Conservation (phyloP, 1,140 invertebrate species). For the Chironomus tepperi region DNA sequence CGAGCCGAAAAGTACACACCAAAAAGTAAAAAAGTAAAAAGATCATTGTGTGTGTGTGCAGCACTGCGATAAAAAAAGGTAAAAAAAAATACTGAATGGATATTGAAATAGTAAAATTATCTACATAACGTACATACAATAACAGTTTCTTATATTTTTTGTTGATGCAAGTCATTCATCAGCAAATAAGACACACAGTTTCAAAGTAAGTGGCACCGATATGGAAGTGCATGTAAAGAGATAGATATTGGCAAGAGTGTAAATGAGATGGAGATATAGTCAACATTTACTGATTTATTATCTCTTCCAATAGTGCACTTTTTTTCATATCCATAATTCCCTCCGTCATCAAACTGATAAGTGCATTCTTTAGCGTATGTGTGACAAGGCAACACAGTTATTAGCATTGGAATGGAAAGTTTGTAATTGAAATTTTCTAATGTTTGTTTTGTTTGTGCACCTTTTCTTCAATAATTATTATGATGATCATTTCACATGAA, state of each 20-base stretch:
- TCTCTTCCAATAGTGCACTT: not conserved
- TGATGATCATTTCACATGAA: too few relatives aligned
- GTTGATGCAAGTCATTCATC: slow-evolving; percentile 6
- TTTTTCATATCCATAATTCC: not conserved
- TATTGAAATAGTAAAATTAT: too few relatives aligned
- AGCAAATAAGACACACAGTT: not conserved
- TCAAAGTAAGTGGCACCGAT: not conserved
- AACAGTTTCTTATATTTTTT: not conserved
- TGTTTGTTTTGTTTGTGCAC: not conserved
- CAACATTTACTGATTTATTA: not conserved
- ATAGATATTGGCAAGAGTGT: not conserved
- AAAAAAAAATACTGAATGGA: too few relatives aligned
- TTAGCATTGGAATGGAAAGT: not conserved
- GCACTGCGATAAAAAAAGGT: not conserved
- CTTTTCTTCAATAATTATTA: too few relatives aligned
- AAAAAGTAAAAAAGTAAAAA: not conserved
- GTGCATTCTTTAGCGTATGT: not conserved
- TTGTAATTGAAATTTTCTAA: not conserved
- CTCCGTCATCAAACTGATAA: not conserved
- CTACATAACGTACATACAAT: too few relatives aligned
- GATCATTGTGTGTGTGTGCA: not conserved
- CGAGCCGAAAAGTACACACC: not conserved
- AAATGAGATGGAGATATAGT: not conserved
- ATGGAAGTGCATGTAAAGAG: not conserved
- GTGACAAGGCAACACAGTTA: not conserved